Base-by-base conservation (phyloP, 2,113 vertebrate genomes). In the Melanerpes formicivorus region DNA sequence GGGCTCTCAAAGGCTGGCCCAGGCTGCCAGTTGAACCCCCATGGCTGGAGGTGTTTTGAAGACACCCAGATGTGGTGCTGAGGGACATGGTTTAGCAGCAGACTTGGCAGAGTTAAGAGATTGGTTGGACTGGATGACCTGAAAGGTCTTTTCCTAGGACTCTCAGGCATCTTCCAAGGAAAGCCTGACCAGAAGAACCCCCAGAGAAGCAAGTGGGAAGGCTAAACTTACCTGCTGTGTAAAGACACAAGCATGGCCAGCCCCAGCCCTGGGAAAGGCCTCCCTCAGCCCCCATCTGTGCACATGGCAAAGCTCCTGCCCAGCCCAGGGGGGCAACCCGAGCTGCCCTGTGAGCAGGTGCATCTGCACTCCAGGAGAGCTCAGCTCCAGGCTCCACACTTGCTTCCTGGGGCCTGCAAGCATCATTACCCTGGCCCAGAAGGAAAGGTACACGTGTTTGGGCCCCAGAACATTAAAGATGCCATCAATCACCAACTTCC, bases 151-250 rank as follows among this genome's bases (percentile, higher is more conserved):
- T 30, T 30, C 16, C 55, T 17, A 10, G 18, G 27, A 56, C 9
- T 56, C 55, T 18, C 14, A 29, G 55, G 27, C 8, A 9, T 16
- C 16, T 27, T 10, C 26, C 54, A 26, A 29, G 54, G 65, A 40
- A 63, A 86, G 18, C 42, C 46, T 65, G 18, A 6, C 30, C 66
- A 16, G 0, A 10, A 42, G n/a, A 34, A 48, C 5, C 60, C 10
- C 8, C 0, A 1, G 60, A 82, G 48, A 88, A 21, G 14, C 1
- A 0, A 0, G 2, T 0, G 0, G 76, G 34, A 77, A 86, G 83
- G 19, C 14, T 0, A 0, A 79, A 46, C 11, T 18, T 63, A 9
- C 48, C 14, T 69, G 34, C 88, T 5, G 17, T 1, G 3, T 5
- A 18, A 18, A 77, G n/a, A 21, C 11, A 21, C 3, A 30, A 59